Conservation (phyloP, 2,888 invertebrate genomes). For the Nemotelus nigrinus region DNA sequence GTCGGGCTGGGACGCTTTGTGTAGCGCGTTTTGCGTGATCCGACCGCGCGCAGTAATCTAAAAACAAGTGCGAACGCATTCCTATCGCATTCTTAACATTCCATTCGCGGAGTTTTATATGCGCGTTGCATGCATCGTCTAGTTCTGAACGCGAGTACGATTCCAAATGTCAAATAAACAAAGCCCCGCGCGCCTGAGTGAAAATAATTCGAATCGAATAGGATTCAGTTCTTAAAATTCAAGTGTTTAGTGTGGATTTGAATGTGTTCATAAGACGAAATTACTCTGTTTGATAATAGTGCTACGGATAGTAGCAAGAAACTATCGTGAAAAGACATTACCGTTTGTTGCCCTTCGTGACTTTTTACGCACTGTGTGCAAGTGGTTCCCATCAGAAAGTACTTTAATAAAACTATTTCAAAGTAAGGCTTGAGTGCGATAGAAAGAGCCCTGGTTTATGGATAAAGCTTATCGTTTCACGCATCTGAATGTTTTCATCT, state of each 20-base stretch:
- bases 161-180: slow-evolving; percentile 51
- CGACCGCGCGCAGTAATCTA: slow-evolving; percentile 1
- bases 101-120: slow-evolving; percentile 41
- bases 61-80: slow-evolving; percentile 20
- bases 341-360: background rate
- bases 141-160: slow-evolving; percentile 42
- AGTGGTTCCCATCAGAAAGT: too few species aligned
- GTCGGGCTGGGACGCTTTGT: too few species aligned
- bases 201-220: slow-evolving; percentile 28
- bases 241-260: background rate
- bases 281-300: slow-evolving; percentile 4
- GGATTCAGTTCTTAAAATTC: background rate
- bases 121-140: background rate
- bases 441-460: too few species aligned
- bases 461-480: background rate
- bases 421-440: too few species aligned
- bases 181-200: slow-evolving; percentile 28
- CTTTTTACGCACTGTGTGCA: too few species aligned
- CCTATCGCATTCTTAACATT: slow-evolving; percentile 47
- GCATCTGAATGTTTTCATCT: slow-evolving; percentile 2
- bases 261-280: slow-evolving; percentile 16
- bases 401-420: too few species aligned
- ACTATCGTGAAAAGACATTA: background rate
- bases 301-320: background rate
- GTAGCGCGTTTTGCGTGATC: slow-evolving; percentile 2